Base-by-base conservation (phyloP, 2,113 vertebrate species). In the Macquaria ambigua region DNA sequence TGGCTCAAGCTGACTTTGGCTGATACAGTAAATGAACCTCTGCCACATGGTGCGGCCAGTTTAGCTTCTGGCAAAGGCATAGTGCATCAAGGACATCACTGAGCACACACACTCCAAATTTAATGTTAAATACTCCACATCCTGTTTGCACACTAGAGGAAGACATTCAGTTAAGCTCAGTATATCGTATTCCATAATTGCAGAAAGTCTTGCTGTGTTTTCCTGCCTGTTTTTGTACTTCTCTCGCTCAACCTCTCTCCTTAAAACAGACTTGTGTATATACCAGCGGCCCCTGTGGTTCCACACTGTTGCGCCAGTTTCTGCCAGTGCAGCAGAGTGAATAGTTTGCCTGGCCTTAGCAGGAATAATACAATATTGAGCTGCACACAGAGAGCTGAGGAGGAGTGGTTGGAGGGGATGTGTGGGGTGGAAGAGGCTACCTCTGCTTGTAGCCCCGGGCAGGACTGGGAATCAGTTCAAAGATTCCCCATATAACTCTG, bases 391-490 rank as follows among this genome's bases (percentile, higher is more conserved):
- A 62, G 41, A 21, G 63, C 41, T 18, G 74, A 25, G 39, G 74
- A 37, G 67, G 48, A 58, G 71, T 63, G 82, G 39, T 61, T 78
- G 74, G 68, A 77, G 75, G 62, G 62, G 56, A 43, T 74, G 77
- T 59, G 56, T 72, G 83, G 37, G 75, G 73, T 37, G 80, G 71
- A 31, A 28, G 77, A 59, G 72, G 56, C 82, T 81, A 87, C 68
- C 68, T 82, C 52, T 73, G 78, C 69, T 75, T 46, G 61, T 88
- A 87, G 86, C 79, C 87, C 37, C 56, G 0, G 79, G 88, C 82
- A 64, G 78, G 75, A 63, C 85, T 85, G 83, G 75, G 84, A 92
- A 89, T 93, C 74, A 89, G 85, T 90, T 92, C 80, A 92, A 92
- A 90, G 79, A 90, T 84, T 85, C 79, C 74, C 67, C 70, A 58